Evolutionary conservation across 1,140 invertebrate species (phyloP).

Genomic region (Dryas iulia): DNA sequence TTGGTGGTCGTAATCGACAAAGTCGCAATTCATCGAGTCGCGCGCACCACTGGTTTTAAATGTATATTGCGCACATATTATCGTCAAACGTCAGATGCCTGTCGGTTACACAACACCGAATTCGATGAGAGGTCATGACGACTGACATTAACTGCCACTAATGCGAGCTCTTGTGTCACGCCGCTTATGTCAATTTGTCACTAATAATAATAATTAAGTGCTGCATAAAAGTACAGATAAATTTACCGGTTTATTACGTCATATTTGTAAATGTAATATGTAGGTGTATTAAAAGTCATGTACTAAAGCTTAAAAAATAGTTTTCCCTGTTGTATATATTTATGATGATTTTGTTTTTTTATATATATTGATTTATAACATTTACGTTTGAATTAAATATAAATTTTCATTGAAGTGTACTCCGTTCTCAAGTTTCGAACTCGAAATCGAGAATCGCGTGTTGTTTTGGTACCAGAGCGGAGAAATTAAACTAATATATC

Average conservation of each 20-base stretch:
- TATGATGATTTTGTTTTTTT: too few relatives aligned
- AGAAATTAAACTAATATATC: too few relatives aligned
- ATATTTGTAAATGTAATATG: too few relatives aligned
- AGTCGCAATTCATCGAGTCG: conserved; percentile 45
- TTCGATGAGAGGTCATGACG: conserved; percentile 27
- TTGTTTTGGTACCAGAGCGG: too few relatives aligned
- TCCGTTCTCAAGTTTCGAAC: too few relatives aligned
- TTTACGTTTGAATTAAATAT: too few relatives aligned
- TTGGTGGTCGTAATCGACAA: conserved; percentile 47
- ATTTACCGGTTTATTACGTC: background rate
- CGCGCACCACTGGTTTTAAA: conserved; percentile 54
- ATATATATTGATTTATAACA: too few relatives aligned
- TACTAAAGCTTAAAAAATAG: background rate
- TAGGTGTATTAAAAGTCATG: too few relatives aligned
- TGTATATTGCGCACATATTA: conserved; percentile 53
- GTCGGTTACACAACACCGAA: conserved; percentile 33
- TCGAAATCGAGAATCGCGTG: too few relatives aligned
- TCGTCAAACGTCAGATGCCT: conserved; percentile 46
- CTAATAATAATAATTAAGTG: background rate
- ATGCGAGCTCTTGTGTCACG: conserved; percentile 19
- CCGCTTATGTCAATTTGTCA: conserved; percentile 13
- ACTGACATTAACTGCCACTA: conserved; percentile 28
- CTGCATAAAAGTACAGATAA: background rate
- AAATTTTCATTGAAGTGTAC: too few relatives aligned
- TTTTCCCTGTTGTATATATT: background rate